Conservation (phyloP, 2,797 vertebrate species). For the Sylvilagus floridanus region DNA sequence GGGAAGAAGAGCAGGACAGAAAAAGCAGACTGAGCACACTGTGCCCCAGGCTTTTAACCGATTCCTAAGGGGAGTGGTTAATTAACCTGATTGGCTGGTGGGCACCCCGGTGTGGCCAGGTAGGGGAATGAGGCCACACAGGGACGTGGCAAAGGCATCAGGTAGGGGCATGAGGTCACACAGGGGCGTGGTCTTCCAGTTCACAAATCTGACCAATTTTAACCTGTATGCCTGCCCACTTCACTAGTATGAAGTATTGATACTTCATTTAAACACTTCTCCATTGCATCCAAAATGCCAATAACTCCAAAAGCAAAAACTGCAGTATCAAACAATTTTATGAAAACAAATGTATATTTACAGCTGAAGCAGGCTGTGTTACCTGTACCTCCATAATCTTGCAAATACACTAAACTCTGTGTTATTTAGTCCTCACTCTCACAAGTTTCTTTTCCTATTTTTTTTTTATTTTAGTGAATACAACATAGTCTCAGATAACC, state of each 20-base stretch:
- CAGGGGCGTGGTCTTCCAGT: too few relatives aligned
- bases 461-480: conserved; percentile 4
- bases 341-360: not conserved
- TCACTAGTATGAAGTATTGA: not conserved
- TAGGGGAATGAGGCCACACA: too few relatives aligned
- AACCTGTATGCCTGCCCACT: too few relatives aligned
- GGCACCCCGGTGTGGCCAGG: too few relatives aligned
- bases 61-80: too few relatives aligned
- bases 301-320: not conserved
- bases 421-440: not conserved
- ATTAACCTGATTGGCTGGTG: too few relatives aligned
- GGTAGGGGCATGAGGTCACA: too few relatives aligned
- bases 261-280: conserved; percentile 9
- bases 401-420: not conserved
- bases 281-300: not conserved
- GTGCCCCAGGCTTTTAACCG: too few relatives aligned
- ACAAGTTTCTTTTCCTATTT: not conserved
- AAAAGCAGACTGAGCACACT: too few relatives aligned
- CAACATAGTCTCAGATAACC: not conserved
- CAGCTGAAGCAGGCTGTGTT: not conserved
- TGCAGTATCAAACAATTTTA: not conserved
- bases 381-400: not conserved
- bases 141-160: too few relatives aligned
- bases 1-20: too few relatives aligned
- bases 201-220: too few relatives aligned